These are phyloP conservation scores for Coryphaenoides rupestris DNA, from an alignment of 2,113 vertebrate species.

Conservation along the genomic window DNA sequence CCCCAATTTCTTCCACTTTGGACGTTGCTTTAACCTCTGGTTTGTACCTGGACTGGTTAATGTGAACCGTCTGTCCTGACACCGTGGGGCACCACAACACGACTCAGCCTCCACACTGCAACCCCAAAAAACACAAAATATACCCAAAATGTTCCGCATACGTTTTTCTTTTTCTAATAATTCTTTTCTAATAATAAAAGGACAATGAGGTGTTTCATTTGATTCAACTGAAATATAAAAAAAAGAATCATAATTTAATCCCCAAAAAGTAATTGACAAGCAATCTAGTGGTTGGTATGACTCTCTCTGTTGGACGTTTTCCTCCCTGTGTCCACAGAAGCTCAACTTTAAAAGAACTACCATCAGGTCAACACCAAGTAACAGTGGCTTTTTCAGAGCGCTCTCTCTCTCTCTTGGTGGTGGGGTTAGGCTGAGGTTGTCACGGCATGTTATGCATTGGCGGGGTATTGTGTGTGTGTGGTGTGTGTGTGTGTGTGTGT, in stretches of 20 bases:
- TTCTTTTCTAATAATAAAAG: no score
- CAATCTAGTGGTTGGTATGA: no score
- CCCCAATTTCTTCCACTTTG: conserved; percentile 55
- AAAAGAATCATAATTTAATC: no score
- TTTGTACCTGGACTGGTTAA: conserved; percentile 41
- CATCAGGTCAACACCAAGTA: not conserved
- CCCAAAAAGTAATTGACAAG: no score
- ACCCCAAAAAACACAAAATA: not conserved
- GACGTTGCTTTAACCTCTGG: conserved; percentile 64
- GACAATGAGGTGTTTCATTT: no score
- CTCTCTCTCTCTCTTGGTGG: not conserved
- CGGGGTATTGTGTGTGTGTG: not conserved
- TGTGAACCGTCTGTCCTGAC: conserved; percentile 29
- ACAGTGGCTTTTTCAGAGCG: not conserved
- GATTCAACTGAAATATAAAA: no score
- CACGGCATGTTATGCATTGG: not conserved
- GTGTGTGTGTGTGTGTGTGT: not conserved
- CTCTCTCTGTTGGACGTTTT: no score
- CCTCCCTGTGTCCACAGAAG: no score
- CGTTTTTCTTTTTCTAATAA: no score
- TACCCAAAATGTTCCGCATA: not conserved
- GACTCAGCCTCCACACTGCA: conserved; percentile 12
- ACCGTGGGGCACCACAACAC: conserved; percentile 5
- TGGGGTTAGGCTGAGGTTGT: not conserved
- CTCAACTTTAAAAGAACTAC: not conserved